phyloP scores from a whole-genome alignment of 2,113 vertebrate genomes.

The Eclectus roratus region DNA sequence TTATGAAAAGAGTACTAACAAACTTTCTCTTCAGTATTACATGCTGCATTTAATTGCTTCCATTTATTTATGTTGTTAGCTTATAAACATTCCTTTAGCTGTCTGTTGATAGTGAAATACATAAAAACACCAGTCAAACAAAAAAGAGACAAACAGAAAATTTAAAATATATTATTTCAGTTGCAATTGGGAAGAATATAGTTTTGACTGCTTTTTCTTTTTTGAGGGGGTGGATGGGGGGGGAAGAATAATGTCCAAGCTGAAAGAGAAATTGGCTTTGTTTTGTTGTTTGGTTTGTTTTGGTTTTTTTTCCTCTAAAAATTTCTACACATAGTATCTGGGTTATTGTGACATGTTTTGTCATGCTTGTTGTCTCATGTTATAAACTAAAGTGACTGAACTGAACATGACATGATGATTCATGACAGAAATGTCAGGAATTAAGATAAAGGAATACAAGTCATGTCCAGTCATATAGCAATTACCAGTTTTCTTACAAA shows the following conservation, averaged over 20 bases:
- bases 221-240: rapidly evolving
- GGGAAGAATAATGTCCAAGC: background rate
- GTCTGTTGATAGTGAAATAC: background rate
- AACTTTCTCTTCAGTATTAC: background rate
- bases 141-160: background rate
- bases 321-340: background rate
- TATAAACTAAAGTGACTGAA: constrained; percentile 54
- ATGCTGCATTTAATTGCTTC: background rate
- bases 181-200: background rate
- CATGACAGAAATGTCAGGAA: constrained; percentile 70
- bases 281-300: background rate
- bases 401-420: constrained; percentile 51
- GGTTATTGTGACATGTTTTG: constrained; percentile 56
- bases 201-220: background rate
- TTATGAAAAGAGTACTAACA: background rate
- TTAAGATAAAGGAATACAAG: constrained; percentile 65
- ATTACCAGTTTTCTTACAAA: constrained; percentile 63
- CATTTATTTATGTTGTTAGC: background rate
- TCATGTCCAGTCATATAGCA: constrained; percentile 60
- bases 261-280: background rate
- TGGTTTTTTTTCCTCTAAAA: background rate
- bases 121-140: background rate
- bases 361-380: constrained; percentile 40
- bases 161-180: background rate
- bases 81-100: background rate